Base-by-base conservation (phyloP, 2,113 vertebrate genomes). In the Athene noctua region DNA sequence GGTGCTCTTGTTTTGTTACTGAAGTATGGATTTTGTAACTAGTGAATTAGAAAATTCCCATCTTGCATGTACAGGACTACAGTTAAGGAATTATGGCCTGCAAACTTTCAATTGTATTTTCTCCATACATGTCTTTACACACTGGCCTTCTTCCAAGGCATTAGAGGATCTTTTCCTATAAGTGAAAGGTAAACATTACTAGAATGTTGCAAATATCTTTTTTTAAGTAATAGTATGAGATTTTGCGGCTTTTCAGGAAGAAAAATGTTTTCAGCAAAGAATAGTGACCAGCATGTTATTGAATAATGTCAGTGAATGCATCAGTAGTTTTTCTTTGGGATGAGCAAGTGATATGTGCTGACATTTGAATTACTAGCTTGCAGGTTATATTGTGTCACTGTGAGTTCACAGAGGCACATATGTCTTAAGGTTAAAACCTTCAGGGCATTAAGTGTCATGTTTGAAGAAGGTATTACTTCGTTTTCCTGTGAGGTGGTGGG, bases 41-140 rank as follows among this genome's bases (percentile, higher is more conserved):
- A n/a, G 21, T 30, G 6, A 15, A 27, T 49, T 54, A 59, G 79
- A 70, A 77, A 77, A 12, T 16, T 51, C 17, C 61, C 4, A 2
- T 54, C 72, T 29, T 5, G 13, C 1, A 0, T 0, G 2, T 40
- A 27, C 36, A 62, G 59, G 29, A 34, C 40, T 74, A 32, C 65
- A 40, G 26, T 42, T 27, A 40, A 74, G 47, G 79, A 51, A 40
- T 34, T 5, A 4, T 54, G 14, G 42, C n/a, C 70, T 79, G 66
- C 23, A 47, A 22, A 21, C 19, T 70, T 73, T 32, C 47, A 68
- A 4, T 65, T 47, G 2, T 15, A 0, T 86, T 83, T 93, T 78
- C 26, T 73, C 29, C n/a, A 5, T 68, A 1, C 16, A 20, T 46
- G 7, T 32, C 51, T 88, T 68, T 51, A 63, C 32, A 51, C 38